Conservation (phyloP, 2,888 invertebrate genomes). For the Mesopsocus fuscifrons region DNA sequence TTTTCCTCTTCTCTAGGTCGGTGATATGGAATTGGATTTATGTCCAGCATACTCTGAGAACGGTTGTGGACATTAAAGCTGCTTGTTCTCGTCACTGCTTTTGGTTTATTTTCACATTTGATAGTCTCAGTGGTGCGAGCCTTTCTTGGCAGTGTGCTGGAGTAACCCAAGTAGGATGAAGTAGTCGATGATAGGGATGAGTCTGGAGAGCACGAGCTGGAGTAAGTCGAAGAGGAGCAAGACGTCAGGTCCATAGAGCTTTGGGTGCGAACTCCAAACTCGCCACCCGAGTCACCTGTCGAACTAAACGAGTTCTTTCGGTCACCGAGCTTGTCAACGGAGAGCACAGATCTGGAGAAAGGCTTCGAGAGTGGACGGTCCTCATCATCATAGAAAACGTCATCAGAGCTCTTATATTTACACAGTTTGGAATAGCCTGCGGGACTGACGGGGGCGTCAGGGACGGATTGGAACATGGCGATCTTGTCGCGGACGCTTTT, state of each 20-base stretch:
- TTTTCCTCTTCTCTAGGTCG: conserved; percentile 25
- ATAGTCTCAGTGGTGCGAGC: conserved; percentile 13
- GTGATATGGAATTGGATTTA: conserved; percentile 13
- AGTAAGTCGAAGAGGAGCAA: conserved; percentile 17
- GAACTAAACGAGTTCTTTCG: conserved; percentile 5
- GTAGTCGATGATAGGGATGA: conserved; percentile 18
- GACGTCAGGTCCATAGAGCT: conserved; percentile 17
- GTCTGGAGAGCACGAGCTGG: conserved; percentile 17
- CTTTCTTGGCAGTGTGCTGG: conserved; percentile 18
- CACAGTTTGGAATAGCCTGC: conserved; percentile 25
- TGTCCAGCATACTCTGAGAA: conserved; percentile 31
- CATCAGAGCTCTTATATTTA: conserved; percentile 26
- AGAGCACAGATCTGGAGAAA: conserved; percentile 16
- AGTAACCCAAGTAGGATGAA: conserved; percentile 16
- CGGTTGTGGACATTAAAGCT: conserved; percentile 30
- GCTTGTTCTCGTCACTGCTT: conserved; percentile 22
- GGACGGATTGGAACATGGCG: conserved; percentile 57
- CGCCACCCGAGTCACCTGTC: conserved; percentile 14
- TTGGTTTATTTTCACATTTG: conserved; percentile 14
- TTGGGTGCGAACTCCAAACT: conserved; percentile 14
- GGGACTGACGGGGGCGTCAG: conserved; percentile 25
- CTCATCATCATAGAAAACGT: conserved; percentile 21
- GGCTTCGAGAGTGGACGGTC: conserved; percentile 18
- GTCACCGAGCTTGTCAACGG: conserved; percentile 14
- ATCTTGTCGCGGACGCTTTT: conserved; percentile 71